Evolutionary conservation across 2,797 vertebrate species (phyloP), one percentile per base, ranked within the genome.

Genomic region (Paedocypris micromegethes): DNA sequence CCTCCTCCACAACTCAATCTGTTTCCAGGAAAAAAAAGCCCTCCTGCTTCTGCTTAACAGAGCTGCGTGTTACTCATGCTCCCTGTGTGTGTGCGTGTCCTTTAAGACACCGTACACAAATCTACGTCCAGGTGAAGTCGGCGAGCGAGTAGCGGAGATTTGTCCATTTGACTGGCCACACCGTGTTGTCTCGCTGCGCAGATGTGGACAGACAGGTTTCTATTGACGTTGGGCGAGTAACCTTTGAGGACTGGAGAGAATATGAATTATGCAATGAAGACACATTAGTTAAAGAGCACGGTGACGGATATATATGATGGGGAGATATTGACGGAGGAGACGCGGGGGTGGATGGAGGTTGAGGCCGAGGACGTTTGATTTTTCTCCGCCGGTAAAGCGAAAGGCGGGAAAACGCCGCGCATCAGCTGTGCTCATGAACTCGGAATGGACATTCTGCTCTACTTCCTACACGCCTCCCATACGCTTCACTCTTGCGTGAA

Each of bases 191-290:
- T 51, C 44, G 38, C 58, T 57, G 41, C 43, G 6, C 62, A 74
- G 63, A 72, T 53, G 51, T 66, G 46, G 63, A 56, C 45, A 42
- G 70, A 52, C 67, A 63, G 61, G 70, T 69, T 68, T 67, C 56
- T 75, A 77, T 73, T 75, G 77, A 75, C 71, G 77, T 76, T 72
- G 56, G 61, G 58, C 77, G 65, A 72, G 59, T 72, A 77, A 78
- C 75, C 74, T 80, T 77, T 78, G 64, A 77, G 72, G 46, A 59
- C 67, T 62, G 37, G 50, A 70, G 57, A 64, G 66, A 72, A 72
- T 79, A 76, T 81, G 77, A 75, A 76, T 77, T 79, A 79, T 78
- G 75, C 74, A 79, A 78, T 62, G 57, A 72, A 68, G 67, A 56
- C 51, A 74, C 64, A 76, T 72, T 77, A 77, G 69, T 77, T 79